A percentile compares a stretch with the other conserved stretches of the same genome.
phyloP scores from a whole-genome alignment of 2,888 invertebrate species.

The Vandiemenella viatica region DNA sequence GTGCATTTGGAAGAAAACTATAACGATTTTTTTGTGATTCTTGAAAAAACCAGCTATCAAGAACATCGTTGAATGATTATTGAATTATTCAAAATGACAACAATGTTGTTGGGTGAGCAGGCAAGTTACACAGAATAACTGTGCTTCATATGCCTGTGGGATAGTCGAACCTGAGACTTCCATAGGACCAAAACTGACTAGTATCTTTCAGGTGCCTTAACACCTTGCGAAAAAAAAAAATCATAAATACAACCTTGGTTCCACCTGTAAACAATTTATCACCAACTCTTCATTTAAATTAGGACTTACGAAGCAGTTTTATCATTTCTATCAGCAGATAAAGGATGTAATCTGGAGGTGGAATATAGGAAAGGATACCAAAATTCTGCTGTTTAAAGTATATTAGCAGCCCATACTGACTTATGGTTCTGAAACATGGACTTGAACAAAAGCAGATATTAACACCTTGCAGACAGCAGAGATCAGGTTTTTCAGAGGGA shows the following conservation, averaged over 20 bases:
- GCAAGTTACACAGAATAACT: background rate
- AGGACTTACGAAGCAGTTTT: background rate
- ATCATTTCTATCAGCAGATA: too few relatives aligned
- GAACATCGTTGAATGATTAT: too few relatives aligned
- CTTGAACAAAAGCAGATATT: too few relatives aligned
- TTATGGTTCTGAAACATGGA: too few relatives aligned
- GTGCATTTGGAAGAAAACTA: constrained; percentile 1
- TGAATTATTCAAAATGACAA: background rate
- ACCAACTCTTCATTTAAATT: background rate
- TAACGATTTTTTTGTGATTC: background rate
- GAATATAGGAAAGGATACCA: too few relatives aligned
- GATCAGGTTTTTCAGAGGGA: too few relatives aligned
- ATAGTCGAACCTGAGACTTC: background rate
- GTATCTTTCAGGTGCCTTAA: background rate
- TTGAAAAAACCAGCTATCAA: background rate
- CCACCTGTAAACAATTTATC: background rate
- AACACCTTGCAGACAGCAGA: too few relatives aligned
- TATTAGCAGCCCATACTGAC: too few relatives aligned
- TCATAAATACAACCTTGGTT: background rate
- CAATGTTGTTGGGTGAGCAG: background rate
- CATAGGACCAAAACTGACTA: background rate
- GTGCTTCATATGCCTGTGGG: background rate
- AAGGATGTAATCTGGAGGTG: too few relatives aligned
- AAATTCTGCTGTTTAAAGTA: too few relatives aligned
- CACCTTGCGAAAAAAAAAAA: background rate